phyloP scores from a whole-genome alignment of 2,113 vertebrate species.

The Otolemur garnettii region DNA sequence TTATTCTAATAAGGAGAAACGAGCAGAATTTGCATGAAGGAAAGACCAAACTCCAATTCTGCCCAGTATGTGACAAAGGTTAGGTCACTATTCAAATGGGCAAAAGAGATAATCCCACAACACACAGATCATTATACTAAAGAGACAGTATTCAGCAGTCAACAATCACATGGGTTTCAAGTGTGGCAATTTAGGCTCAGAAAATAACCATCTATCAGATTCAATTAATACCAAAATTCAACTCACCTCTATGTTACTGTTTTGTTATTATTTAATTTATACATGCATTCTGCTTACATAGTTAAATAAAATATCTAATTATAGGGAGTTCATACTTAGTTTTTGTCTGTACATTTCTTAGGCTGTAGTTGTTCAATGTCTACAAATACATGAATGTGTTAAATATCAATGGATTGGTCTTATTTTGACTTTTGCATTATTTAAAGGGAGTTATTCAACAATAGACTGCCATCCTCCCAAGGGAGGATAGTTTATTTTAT shows the following conservation, averaged over 20 bases:
- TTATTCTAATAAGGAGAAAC: not conserved
- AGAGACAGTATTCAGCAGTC: not conserved
- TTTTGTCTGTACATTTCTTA: not conserved
- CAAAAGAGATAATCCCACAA: not conserved
- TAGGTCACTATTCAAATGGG: not conserved
- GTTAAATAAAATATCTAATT: slow-evolving; percentile 5
- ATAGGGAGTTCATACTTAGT: not conserved
- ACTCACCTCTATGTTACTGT: not conserved
- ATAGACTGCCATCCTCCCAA: not conserved
- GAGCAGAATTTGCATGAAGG: not conserved
- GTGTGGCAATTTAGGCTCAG: not conserved
- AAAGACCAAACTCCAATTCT: not conserved
- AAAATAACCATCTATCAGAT: slow-evolving; percentile 40
- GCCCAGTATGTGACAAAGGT: not conserved
- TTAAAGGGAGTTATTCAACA: not conserved
- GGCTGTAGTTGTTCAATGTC: not conserved
- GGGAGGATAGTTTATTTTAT: slow-evolving; percentile 5
- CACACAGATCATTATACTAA: not conserved
- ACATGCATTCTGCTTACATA: not conserved
- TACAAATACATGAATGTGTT: slow-evolving; percentile 1
- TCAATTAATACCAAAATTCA: slow-evolving; percentile 23
- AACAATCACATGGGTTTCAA: not conserved
- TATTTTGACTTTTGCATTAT: slow-evolving; percentile 37
- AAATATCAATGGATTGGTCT: not conserved
- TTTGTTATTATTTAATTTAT: not conserved